A percentile compares a stretch with the other conserved stretches of the same genome.
These are phyloP conservation scores for Tetramorium alpestre DNA, from an alignment of 1,140 invertebrate species.

Conservation along the genomic window DNA sequence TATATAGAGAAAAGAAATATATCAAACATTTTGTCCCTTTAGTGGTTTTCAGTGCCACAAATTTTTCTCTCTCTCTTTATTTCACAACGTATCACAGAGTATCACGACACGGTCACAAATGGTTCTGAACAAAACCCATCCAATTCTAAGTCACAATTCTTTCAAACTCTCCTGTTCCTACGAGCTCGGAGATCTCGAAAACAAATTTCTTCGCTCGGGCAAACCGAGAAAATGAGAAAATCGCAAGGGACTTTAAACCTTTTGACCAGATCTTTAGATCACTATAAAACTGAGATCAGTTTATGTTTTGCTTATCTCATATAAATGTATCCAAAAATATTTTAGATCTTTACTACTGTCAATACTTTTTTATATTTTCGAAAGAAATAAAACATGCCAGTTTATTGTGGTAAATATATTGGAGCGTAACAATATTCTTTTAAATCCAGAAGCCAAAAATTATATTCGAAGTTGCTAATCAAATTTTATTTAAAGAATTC, in stretches of 20 bases:
- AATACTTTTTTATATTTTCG: not conserved
- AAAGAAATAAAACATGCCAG: not conserved
- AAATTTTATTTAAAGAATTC: not conserved
- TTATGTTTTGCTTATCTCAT: not conserved
- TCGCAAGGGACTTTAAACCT: slow-evolving; percentile 19
- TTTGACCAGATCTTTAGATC: slow-evolving; percentile 8
- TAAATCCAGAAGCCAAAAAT: not conserved
- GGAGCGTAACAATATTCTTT: not conserved
- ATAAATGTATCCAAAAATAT: not conserved
- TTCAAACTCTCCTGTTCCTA: slow-evolving; percentile 42
- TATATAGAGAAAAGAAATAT: too few relatives aligned
- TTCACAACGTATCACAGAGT: not conserved
- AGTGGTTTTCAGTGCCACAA: not conserved
- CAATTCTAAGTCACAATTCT: slow-evolving; percentile 48
- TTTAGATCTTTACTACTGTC: not conserved
- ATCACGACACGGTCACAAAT: slow-evolving; percentile 25
- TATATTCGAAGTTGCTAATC: not conserved
- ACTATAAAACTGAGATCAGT: not conserved
- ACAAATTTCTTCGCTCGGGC: slow-evolving; percentile 34
- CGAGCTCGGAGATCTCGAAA: slow-evolving; percentile 26
- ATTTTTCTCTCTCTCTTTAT: not conserved
- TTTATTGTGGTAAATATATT: not conserved
- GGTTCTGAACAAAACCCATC: slow-evolving; percentile 41
- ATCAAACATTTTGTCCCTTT: not conserved
- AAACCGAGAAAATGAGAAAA: slow-evolving; percentile 37